These are phyloP conservation scores for Corydoras sp. DNA, from an alignment of 2,113 vertebrate genomes.

Conservation along the genomic window DNA sequence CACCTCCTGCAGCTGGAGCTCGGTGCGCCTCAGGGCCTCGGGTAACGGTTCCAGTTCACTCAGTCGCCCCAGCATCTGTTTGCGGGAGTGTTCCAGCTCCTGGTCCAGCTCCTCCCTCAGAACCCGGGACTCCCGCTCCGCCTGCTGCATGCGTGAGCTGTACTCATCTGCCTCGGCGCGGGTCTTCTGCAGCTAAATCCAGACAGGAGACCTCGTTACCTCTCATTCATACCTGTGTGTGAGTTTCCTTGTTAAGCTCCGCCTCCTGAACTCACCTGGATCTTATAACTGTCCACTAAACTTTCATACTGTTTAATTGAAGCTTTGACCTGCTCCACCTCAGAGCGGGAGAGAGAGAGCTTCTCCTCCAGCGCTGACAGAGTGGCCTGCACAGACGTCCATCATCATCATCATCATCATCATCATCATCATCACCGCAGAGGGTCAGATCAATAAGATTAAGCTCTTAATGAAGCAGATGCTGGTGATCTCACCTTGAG, in stretches of 20 bases:
- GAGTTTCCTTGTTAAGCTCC: no score
- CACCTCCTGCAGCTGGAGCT: constrained; percentile 76
- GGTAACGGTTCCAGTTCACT: constrained; percentile 81
- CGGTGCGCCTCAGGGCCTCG: constrained; percentile 70
- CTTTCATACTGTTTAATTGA: constrained; percentile 79
- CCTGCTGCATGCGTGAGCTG: constrained; percentile 67
- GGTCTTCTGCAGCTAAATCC: constrained; percentile 71
- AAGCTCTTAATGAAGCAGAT: neutral
- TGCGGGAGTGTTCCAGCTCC: constrained; percentile 72
- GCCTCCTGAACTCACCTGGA: constrained; percentile 64
- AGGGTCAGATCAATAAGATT: no score
- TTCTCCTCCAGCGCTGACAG: constrained; percentile 74
- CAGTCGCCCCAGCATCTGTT: constrained; percentile 70
- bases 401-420: neutral
- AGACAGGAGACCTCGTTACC: neutral
- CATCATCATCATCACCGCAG: no score
- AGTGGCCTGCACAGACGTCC: constrained; percentile 60
- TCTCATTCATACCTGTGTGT: no score
- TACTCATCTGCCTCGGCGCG: constrained; percentile 75
- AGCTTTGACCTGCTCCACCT: constrained; percentile 78
- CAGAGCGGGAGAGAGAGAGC: constrained; percentile 68
- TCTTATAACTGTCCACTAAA: constrained; percentile 80
- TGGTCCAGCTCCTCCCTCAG: constrained; percentile 69
- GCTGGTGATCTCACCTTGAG: constrained; percentile 68
- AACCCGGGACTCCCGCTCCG: constrained; percentile 67